phyloP scores from a whole-genome alignment of 1,140 invertebrate species.

The Colletes latitarsis region DNA sequence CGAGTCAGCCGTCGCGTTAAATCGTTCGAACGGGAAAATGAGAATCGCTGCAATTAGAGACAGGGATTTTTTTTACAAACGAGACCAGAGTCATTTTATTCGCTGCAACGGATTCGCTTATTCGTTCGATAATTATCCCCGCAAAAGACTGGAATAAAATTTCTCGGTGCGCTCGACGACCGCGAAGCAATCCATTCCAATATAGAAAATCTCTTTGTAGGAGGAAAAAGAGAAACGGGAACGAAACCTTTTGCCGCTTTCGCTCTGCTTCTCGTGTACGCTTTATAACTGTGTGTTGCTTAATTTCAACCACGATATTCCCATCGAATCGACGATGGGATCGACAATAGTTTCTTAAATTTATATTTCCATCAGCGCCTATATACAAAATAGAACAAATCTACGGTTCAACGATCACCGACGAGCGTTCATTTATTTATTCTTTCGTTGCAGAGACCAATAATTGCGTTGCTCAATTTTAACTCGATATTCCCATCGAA shows the following conservation, averaged over 20 bases:
- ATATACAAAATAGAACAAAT: too few species aligned
- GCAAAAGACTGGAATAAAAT: slow-evolving; percentile 12
- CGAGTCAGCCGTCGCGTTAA: neutral
- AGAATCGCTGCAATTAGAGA: neutral
- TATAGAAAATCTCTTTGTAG: neutral
- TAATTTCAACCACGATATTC: slow-evolving; percentile 4
- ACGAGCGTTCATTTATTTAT: too few species aligned
- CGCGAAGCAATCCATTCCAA: neutral
- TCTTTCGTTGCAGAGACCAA: too few species aligned
- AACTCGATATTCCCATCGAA: too few species aligned
- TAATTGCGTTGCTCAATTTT: too few species aligned
- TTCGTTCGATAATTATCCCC: slow-evolving; percentile 9
- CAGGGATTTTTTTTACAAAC: neutral
- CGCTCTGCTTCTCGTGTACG: too few species aligned
- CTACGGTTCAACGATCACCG: too few species aligned
- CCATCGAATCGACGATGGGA: neutral
- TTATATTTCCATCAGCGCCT: slow-evolving; percentile 10
- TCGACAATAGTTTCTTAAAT: neutral
- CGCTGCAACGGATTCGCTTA: neutral
- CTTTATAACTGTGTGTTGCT: neutral
- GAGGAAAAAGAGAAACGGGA: neutral
- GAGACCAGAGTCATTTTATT: neutral
- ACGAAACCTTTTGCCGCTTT: neutral
- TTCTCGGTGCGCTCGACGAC: neutral
- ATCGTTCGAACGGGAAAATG: neutral